Conservation (phyloP, 1,140 invertebrate species). For the Gonatopus flavifemur region DNA sequence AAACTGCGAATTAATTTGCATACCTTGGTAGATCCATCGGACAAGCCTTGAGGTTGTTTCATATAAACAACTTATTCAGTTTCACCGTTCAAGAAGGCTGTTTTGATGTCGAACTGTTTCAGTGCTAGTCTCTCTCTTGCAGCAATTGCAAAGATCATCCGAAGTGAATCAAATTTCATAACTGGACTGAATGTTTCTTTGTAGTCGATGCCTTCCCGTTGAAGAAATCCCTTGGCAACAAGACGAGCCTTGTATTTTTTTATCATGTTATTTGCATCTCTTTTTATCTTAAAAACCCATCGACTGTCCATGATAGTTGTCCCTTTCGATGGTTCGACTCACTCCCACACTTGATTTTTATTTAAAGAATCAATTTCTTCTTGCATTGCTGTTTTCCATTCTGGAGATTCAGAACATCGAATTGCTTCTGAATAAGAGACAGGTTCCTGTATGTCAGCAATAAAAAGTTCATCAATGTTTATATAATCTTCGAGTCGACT, state of each 20-base stretch:
- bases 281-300: not conserved
- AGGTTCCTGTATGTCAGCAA: not conserved
- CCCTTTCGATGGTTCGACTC: not conserved
- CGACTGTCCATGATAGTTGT: not conserved
- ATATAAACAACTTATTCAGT: slow-evolving; percentile 40
- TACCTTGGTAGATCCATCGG: slow-evolving; percentile 18
- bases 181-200: not conserved
- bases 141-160: not conserved
- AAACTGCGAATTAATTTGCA: slow-evolving; percentile 37
- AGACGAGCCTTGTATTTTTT: not conserved
- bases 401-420: not conserved
- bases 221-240: not conserved
- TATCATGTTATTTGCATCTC: too few relatives aligned
- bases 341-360: not conserved
- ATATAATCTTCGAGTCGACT: not conserved
- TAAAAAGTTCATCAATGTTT: not conserved
- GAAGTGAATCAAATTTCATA: not conserved
- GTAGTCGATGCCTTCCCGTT: not conserved
- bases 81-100: slow-evolving; percentile 34
- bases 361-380: not conserved
- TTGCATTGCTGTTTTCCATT: not conserved
- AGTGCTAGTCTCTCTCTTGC: not conserved
- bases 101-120: not conserved
- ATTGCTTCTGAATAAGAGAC: slow-evolving; percentile 6
- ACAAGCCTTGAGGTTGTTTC: slow-evolving; percentile 35